These are phyloP conservation scores for Mylabris phalerata DNA, from an alignment of 1,140 invertebrate species.

Conservation along the genomic window DNA sequence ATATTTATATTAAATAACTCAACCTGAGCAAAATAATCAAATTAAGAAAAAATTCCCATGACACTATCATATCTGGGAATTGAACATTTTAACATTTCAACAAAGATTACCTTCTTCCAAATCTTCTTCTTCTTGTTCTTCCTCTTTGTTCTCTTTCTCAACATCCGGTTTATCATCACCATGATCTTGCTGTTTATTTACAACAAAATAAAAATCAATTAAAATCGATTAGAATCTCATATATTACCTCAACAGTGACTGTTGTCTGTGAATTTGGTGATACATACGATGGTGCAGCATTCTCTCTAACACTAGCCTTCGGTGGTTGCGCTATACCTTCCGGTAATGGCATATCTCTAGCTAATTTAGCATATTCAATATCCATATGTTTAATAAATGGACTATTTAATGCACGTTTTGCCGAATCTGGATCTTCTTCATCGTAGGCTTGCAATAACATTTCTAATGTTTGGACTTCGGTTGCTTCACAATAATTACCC, in stretches of 20 bases:
- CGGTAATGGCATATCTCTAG: constrained; percentile 68
- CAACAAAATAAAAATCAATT: no score
- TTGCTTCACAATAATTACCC: constrained; percentile 63
- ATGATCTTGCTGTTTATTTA: no score
- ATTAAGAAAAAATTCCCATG: no score
- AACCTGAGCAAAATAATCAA: no score
- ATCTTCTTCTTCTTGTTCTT: background rate
- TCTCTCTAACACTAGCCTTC: constrained; percentile 55
- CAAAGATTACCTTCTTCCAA: no score
- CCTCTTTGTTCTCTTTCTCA: background rate
- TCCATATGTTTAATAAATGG: constrained; percentile 95
- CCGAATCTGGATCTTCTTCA: constrained; percentile 79
- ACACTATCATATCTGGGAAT: no score
- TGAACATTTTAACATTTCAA: no score
- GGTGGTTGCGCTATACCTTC: constrained; percentile 44
- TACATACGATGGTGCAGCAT: constrained; percentile 64
- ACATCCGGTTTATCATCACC: no score
- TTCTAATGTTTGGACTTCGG: constrained; percentile 76
- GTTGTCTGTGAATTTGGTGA: constrained; percentile 49
- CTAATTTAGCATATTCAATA: constrained; percentile 82
- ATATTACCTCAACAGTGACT: constrained; percentile 27
- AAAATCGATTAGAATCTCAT: no score
- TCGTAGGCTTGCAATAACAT: constrained; percentile 81
- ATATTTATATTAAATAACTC: no score
- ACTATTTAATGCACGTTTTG: constrained; percentile 64